Conservation (phyloP, 2,888 invertebrate species). For the Rhimphoctona megacephalus region DNA sequence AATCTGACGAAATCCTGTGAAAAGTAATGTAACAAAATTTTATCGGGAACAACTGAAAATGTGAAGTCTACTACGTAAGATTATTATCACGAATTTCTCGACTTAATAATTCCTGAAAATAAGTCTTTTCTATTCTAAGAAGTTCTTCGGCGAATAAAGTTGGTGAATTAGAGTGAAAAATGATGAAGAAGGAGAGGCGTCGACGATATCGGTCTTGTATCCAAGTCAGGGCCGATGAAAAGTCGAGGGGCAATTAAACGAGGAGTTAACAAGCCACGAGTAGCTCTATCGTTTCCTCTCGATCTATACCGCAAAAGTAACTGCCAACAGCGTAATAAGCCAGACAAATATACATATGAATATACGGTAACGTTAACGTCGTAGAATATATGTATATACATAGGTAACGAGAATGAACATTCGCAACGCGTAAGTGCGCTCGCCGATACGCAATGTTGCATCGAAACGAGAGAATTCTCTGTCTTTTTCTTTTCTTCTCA, state of each 20-base stretch:
- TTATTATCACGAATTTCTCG: neutral
- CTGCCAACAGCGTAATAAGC: slow-evolving; percentile 78
- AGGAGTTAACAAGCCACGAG: slow-evolving; percentile 81
- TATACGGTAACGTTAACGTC: neutral
- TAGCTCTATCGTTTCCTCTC: slow-evolving; percentile 83
- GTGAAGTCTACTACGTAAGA: neutral
- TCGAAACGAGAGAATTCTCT: slow-evolving; percentile 34
- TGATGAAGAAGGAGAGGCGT: slow-evolving; percentile 52
- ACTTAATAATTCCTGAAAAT: neutral
- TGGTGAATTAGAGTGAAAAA: slow-evolving; percentile 49
- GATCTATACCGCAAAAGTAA: slow-evolving; percentile 80
- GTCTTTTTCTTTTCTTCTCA: neutral
- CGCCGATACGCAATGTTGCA: slow-evolving; percentile 56
- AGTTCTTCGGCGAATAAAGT: no score
- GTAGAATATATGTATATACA: neutral
- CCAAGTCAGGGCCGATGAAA: slow-evolving; percentile 80
- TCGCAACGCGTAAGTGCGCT: slow-evolving; percentile 58
- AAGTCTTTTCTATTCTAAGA: neutral
- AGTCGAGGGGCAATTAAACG: slow-evolving; percentile 82
- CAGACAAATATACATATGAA: slow-evolving; percentile 48
- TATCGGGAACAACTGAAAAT: neutral
- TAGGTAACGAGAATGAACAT: slow-evolving; percentile 50
- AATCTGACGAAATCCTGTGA: neutral
- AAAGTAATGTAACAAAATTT: neutral
- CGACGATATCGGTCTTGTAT: slow-evolving; percentile 76